Evolutionary conservation across 2,113 vertebrate species (phyloP).

Genomic region (Montifringilla adamsi): DNA sequence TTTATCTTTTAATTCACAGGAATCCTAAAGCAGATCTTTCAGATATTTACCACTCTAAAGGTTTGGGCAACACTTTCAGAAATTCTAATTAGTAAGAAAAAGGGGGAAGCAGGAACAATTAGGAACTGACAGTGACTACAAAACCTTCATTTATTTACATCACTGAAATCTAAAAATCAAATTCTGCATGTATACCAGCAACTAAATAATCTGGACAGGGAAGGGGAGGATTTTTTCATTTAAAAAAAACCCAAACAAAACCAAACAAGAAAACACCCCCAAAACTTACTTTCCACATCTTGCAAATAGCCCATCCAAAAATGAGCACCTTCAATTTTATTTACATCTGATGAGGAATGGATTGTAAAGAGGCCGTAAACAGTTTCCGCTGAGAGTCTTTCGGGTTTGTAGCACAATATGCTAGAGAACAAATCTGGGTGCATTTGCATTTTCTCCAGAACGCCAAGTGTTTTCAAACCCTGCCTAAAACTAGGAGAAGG

Average conservation of each 20-base stretch:
- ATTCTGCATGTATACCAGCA: neutral
- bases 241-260: neutral
- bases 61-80: neutral
- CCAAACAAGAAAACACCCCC: too few relatives aligned
- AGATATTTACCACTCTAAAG: neutral
- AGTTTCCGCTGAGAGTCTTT: constrained; percentile 76
- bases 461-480: constrained; percentile 86
- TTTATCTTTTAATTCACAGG: neutral
- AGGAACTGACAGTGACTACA: neutral
- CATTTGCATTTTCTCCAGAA: constrained; percentile 87
- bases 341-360: constrained; percentile 63
- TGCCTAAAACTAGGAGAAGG: constrained; percentile 78
- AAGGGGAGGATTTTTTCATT: neutral
- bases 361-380: constrained; percentile 79
- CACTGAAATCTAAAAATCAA: neutral
- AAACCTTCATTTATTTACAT: neutral
- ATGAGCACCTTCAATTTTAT: constrained; percentile 31
- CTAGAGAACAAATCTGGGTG: constrained; percentile 78
- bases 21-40: neutral
- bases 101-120: neutral
- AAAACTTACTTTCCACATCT: constrained; percentile 83
- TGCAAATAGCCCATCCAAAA: constrained; percentile 88
- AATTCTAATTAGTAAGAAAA: neutral
- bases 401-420: constrained; percentile 78
- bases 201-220: neutral